Conservation (phyloP, 1,140 invertebrate species). For the Idris sp. region DNA sequence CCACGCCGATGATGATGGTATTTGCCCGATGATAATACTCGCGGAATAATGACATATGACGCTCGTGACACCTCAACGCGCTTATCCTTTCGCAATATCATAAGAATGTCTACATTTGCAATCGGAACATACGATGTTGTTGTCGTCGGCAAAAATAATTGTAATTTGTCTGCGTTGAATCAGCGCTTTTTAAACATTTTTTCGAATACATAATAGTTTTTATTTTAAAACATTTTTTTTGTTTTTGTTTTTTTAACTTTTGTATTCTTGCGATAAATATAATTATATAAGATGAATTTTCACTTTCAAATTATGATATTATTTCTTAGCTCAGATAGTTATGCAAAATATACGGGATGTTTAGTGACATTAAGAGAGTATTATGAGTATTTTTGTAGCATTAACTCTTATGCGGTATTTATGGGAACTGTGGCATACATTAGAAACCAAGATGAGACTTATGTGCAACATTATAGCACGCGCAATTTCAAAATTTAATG, state of each 20-base stretch:
- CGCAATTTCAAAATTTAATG: slow-evolving; percentile 1
- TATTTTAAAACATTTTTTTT: no score
- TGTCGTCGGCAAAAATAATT: slow-evolving; percentile 16
- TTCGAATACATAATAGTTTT: no score
- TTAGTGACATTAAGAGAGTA: slow-evolving; percentile 17
- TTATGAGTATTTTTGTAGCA: slow-evolving; percentile 7
- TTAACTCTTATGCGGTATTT: slow-evolving; percentile 11
- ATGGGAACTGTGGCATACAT: slow-evolving; percentile 4
- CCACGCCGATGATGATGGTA: slow-evolving; percentile 46
- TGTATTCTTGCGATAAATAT: no score
- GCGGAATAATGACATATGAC: slow-evolving; percentile 35
- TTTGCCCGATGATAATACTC: slow-evolving; percentile 37
- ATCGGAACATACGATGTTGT: slow-evolving; percentile 6
- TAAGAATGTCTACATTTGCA: slow-evolving; percentile 42
- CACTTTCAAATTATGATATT: no score
- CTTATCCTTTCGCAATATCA: slow-evolving; percentile 39
- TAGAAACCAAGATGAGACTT: slow-evolving; percentile 11
- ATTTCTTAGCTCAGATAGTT: no score
- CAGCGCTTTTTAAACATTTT: no score
- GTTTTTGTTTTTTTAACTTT: no score
- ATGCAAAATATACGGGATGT: slow-evolving; percentile 12
- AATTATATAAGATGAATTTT: no score
- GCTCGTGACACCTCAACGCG: slow-evolving; percentile 38
- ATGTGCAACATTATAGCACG: neutral
- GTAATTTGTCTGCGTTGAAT: slow-evolving; percentile 14